Conservation (phyloP, 2,797 vertebrate species). For the Prunella strophiata region DNA sequence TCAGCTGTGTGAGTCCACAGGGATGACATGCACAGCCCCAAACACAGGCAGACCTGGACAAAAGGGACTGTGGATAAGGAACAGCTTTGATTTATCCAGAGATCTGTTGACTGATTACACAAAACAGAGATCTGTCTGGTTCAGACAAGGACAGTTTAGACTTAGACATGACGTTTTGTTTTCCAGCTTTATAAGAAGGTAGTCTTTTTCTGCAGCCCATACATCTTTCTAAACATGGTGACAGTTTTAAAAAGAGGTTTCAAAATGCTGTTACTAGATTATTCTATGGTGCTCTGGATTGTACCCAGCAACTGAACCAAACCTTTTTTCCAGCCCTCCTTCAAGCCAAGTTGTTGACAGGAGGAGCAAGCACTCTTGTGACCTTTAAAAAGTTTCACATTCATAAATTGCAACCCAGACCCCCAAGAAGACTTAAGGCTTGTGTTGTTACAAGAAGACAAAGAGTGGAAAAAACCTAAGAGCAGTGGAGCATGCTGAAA, state of each 20-base stretch:
- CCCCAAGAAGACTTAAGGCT: neutral
- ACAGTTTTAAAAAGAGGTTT: slow-evolving; percentile 48
- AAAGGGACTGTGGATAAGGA: neutral
- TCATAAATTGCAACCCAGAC: neutral
- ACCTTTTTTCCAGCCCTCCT: neutral
- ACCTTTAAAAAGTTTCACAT: neutral
- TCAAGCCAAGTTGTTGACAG: neutral
- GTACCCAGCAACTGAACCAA: neutral
- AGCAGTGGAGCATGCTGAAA: neutral
- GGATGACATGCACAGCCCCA: neutral
- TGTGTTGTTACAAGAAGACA: neutral
- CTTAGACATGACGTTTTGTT: neutral
- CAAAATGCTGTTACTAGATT: slow-evolving; percentile 5
- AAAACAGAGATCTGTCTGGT: slow-evolving; percentile 27
- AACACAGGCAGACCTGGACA: neutral
- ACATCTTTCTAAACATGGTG: slow-evolving; percentile 55
- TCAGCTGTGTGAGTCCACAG: rapidly evolving
- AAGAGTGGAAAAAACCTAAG: neutral
- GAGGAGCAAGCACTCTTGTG: neutral
- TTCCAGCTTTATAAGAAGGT: slow-evolving; percentile 62
- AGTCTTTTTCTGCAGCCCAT: slow-evolving; percentile 36
- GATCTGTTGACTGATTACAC: slow-evolving; percentile 36
- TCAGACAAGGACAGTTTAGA: slow-evolving; percentile 43
- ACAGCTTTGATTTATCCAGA: slow-evolving; percentile 15
- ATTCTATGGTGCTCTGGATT: neutral